Percentiles rank a stretch among this genome's conserved stretches.
phyloP scores from a whole-genome alignment of 1,140 invertebrate species.

The Dinothrombium tinctorium region DNA sequence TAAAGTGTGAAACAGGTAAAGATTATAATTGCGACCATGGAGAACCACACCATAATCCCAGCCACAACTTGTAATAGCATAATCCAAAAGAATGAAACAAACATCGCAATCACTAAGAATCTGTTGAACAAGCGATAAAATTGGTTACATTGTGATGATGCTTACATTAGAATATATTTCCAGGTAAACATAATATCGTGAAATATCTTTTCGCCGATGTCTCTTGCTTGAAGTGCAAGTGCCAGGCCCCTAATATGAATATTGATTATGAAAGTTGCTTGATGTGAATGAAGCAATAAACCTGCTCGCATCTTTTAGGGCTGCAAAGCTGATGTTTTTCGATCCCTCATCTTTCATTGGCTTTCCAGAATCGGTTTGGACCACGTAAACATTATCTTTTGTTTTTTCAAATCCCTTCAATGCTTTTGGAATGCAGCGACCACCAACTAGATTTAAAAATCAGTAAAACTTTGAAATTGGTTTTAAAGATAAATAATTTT shows the following conservation, averaged over 20 bases:
- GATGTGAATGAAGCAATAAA: too few species aligned
- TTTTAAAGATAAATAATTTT: too few species aligned
- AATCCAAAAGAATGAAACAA: slow-evolving; percentile 64
- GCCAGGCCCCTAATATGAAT: slow-evolving; percentile 10
- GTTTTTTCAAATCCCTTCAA: slow-evolving; percentile 10
- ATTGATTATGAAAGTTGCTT: too few species aligned
- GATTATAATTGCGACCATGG: slow-evolving; percentile 41
- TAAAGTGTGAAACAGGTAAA: slow-evolving; percentile 38
- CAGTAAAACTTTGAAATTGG: slow-evolving; percentile 23
- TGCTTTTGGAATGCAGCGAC: slow-evolving; percentile 27
- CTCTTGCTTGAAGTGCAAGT: slow-evolving; percentile 11
- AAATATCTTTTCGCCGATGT: slow-evolving; percentile 37
- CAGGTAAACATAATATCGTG: slow-evolving; percentile 44
- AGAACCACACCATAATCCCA: slow-evolving; percentile 58
- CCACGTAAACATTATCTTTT: not conserved
- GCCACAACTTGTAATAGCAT: slow-evolving; percentile 64
- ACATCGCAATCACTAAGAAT: slow-evolving; percentile 35
- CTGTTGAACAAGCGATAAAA: slow-evolving; percentile 16
- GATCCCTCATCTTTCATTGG: slow-evolving; percentile 13
- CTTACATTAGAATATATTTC: slow-evolving; percentile 35
- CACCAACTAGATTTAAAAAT: slow-evolving; percentile 21
- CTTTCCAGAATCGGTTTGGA: not conserved
- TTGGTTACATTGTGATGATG: slow-evolving; percentile 7
- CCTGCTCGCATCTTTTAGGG: too few species aligned
- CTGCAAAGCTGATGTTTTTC: too few species aligned